Conservation (phyloP, 2,113 vertebrate genomes). For the Callopanchax toddi region DNA sequence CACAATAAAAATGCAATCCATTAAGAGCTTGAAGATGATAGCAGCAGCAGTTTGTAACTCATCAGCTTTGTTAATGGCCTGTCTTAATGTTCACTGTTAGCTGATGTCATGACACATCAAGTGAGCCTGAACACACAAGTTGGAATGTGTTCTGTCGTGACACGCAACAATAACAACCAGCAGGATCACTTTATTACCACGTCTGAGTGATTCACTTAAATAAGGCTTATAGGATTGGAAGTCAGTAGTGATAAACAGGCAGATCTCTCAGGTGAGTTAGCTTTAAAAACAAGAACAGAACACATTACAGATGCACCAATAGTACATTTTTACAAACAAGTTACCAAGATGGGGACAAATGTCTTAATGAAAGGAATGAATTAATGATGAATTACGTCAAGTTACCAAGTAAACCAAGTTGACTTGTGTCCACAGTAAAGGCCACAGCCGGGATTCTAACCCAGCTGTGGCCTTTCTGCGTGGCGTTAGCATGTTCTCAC, state of each 20-base stretch:
- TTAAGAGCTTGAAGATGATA: conserved; percentile 81
- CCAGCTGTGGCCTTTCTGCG: too few species aligned
- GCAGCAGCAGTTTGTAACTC: conserved; percentile 78
- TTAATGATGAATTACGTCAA: too few species aligned
- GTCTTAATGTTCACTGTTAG: conserved; percentile 64
- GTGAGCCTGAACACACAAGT: conserved; percentile 58
- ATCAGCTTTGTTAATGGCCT: conserved; percentile 78
- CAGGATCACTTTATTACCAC: conserved; percentile 59
- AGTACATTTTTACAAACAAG: too few species aligned
- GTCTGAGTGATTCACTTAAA: conserved; percentile 50
- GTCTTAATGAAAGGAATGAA: too few species aligned
- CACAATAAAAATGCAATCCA: conserved; percentile 84
- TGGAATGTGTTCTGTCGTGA: conserved; percentile 71
- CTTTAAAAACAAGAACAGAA: background rate
- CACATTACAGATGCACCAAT: background rate
- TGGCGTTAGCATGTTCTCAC: too few species aligned
- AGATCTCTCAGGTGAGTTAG: background rate
- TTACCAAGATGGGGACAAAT: too few species aligned
- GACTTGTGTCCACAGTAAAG: too few species aligned
- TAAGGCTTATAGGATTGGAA: conserved; percentile 22
- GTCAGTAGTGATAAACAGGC: conserved; percentile 43
- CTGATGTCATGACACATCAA: conserved; percentile 68
- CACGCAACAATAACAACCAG: conserved; percentile 52
- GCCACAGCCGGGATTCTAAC: too few species aligned
- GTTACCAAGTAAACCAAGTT: too few species aligned